Evolutionary conservation across 1,140 invertebrate species (phyloP).

Genomic region (Plutomurus gul): DNA sequence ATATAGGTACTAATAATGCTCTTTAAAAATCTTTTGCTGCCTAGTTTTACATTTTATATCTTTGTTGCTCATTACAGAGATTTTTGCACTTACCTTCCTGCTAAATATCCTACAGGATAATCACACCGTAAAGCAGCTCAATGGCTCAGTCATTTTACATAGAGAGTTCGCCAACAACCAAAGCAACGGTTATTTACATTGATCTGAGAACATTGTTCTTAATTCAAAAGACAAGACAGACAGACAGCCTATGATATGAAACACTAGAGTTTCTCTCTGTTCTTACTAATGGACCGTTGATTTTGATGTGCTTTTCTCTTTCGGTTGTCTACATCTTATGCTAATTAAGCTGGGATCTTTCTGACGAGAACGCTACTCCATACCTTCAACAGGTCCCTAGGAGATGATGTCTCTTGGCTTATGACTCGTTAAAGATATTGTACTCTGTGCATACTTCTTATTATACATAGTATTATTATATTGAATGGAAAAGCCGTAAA

Average conservation of each 20-base stretch:
- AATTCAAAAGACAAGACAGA: constrained; percentile 10
- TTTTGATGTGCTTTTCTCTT: constrained; percentile 25
- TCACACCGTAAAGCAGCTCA: background rate
- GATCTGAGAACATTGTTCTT: background rate
- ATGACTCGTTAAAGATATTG: background rate
- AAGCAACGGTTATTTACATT: constrained; percentile 1
- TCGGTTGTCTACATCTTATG: constrained; percentile 5
- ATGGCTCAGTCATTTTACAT: background rate
- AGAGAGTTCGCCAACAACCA: background rate
- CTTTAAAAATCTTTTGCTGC: background rate
- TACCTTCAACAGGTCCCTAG: constrained; percentile 4
- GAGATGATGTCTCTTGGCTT: background rate
- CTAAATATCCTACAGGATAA: background rate
- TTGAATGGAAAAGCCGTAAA: background rate
- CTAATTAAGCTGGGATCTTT: background rate
- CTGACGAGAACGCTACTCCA: background rate
- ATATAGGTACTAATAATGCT: background rate
- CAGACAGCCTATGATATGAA: background rate
- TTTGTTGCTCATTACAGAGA: constrained; percentile 16
- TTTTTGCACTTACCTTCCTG: constrained; percentile 11
- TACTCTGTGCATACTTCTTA: background rate
- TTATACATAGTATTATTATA: no score
- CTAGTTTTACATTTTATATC: constrained; percentile 2
- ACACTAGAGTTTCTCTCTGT: background rate
- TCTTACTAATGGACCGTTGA: constrained; percentile 22